A percentile compares a stretch with the other conserved stretches of the same genome.
phyloP scores from a whole-genome alignment of 2,888 invertebrate species.

The Copidosoma aretas region DNA sequence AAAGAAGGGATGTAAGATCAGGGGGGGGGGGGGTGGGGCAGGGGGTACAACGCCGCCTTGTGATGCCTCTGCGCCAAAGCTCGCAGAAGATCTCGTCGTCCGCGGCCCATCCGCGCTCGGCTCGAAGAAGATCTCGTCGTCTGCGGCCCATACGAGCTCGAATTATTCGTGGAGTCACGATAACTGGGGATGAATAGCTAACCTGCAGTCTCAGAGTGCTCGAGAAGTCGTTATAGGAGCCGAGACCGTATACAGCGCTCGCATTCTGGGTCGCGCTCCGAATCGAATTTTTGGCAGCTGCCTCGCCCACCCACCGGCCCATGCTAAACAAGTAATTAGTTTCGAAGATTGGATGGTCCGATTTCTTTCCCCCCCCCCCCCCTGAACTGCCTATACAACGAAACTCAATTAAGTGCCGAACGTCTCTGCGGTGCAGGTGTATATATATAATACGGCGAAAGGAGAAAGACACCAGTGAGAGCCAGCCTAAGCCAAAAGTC shows the following conservation, averaged over 20 bases:
- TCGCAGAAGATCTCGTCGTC: too few relatives aligned
- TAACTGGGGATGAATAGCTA: slow-evolving; percentile 40
- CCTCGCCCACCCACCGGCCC: not conserved
- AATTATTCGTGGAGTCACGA: slow-evolving; percentile 37
- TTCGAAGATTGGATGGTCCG: slow-evolving; percentile 24
- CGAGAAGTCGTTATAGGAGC: slow-evolving; percentile 11
- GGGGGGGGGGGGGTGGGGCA: too few relatives aligned
- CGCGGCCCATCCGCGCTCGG: not conserved
- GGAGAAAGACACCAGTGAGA: slow-evolving; percentile 6
- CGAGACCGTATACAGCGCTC: slow-evolving; percentile 29
- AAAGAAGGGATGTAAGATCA: too few relatives aligned
- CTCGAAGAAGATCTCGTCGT: slow-evolving; percentile 19
- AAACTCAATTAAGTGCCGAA: slow-evolving; percentile 36
- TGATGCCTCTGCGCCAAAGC: not conserved
- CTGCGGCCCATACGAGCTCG: slow-evolving; percentile 8
- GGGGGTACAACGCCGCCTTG: too few relatives aligned
- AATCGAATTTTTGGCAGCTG: slow-evolving; percentile 38
- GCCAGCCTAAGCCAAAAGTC: not conserved
- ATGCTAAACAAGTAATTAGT: slow-evolving; percentile 39
- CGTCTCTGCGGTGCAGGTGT: slow-evolving; percentile 8
- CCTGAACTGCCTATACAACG: not conserved
- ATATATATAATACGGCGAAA: not conserved
- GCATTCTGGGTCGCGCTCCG: slow-evolving; percentile 19
- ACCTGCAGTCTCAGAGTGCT: slow-evolving; percentile 13
- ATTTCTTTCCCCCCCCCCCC: not conserved